These are phyloP conservation scores for Heterodera carotae DNA, from an alignment of 1,140 invertebrate genomes.

Conservation along the genomic window DNA sequence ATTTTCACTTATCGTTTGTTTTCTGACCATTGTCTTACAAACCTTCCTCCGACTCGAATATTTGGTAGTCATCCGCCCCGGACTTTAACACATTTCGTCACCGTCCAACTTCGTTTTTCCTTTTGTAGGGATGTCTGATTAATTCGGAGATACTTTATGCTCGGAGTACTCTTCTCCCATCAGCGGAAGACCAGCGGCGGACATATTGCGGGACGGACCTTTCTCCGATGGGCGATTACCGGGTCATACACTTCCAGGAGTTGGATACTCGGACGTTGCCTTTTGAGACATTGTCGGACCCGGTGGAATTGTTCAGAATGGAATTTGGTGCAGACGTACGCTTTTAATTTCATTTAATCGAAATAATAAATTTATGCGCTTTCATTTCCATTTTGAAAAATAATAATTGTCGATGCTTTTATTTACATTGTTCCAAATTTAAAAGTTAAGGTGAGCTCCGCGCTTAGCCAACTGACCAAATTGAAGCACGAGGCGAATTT, in stretches of 20 bases:
- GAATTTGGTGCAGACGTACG: conserved; percentile 11
- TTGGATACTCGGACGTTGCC: conserved; percentile 31
- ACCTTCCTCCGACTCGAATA: too few species aligned
- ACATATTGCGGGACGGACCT: conserved; percentile 39
- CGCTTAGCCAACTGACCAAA: conserved; percentile 28
- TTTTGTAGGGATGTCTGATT: conserved; percentile 28
- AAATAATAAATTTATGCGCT: not conserved
- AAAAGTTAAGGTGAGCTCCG: conserved; percentile 14
- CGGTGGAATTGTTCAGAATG: conserved; percentile 33
- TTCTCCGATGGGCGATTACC: conserved; percentile 28
- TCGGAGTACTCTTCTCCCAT: conserved; percentile 26
- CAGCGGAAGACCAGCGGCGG: conserved; percentile 2
- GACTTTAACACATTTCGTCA: too few species aligned
- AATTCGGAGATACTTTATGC: conserved; percentile 22
- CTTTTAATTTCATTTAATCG: conserved; percentile 1
- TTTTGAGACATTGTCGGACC: conserved; percentile 31
- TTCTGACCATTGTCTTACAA: too few species aligned
- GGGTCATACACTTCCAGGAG: conserved; percentile 36
- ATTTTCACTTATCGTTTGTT: too few species aligned
- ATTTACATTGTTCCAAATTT: conserved; percentile 5
- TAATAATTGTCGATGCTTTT: too few species aligned
- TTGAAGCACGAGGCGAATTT: conserved; percentile 16
- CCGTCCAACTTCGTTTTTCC: not conserved
- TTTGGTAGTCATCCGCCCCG: too few species aligned
- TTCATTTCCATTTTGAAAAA: not conserved